These are phyloP conservation scores for Drosophila nr. perissopoda DNA, from an alignment of 2,888 invertebrate species.

Conservation along the genomic window DNA sequence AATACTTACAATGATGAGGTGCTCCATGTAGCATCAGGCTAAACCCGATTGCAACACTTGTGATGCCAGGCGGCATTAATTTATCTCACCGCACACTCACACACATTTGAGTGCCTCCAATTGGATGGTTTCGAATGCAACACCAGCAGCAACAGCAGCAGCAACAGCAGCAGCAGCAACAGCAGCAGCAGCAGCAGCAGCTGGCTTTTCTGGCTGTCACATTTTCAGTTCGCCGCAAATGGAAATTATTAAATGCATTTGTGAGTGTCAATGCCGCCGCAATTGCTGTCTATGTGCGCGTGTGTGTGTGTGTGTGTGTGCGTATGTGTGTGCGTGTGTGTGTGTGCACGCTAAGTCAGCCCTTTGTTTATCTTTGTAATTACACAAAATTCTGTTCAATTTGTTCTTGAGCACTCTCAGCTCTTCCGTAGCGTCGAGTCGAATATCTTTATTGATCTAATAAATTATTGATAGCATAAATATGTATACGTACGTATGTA, in stretches of 20 bases:
- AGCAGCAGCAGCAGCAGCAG: not conserved
- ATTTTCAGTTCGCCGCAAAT: conserved; percentile 45
- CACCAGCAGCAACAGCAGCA: not conserved
- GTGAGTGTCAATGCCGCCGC: conserved; percentile 11
- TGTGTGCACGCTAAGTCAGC: not conserved
- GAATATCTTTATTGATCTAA: not conserved
- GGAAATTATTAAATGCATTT: conserved; percentile 37
- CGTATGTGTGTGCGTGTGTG: not conserved
- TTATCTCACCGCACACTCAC: conserved; percentile 10
- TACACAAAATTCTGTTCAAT: conserved; percentile 32
- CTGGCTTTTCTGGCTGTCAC: conserved; percentile 16
- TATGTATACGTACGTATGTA: not conserved
- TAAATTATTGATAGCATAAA: not conserved
- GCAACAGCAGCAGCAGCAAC: not conserved
- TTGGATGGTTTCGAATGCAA: not conserved
- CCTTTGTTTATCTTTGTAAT: conserved; percentile 37
- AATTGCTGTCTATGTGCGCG: not conserved
- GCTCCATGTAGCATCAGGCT: not conserved
- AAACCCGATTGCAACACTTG: conserved; percentile 10
- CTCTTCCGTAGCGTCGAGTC: conserved; percentile 26
- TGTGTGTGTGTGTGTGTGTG: not conserved
- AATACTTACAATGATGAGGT: not conserved
- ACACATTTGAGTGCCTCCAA: conserved; percentile 5
- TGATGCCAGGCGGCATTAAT: conserved; percentile 10
- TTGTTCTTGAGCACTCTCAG: conserved; percentile 23